Percentiles rank a stretch among this genome's conserved stretches.
Conservation (phyloP, 2,797 vertebrate genomes). For the Hydrophis major region DNA sequence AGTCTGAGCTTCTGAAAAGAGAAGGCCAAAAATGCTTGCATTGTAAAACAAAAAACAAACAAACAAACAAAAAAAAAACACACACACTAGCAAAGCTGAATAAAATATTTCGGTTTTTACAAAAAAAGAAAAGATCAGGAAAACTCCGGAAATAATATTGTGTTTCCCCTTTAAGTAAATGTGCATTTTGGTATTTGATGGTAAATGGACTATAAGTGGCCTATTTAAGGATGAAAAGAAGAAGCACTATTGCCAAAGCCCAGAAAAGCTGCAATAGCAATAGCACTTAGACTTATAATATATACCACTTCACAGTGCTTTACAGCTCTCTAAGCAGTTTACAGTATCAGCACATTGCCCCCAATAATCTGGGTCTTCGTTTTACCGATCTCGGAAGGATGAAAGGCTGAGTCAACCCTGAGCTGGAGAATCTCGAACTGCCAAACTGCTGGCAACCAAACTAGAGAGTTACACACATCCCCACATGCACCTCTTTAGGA, state of each 20-base stretch:
- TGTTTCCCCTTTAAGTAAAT: not conserved
- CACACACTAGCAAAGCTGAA: not conserved
- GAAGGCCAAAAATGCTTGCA: not conserved
- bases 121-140: not conserved
- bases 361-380: no score
- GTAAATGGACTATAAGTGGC: not conserved
- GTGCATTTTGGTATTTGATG: not conserved
- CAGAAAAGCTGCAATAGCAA: not conserved
- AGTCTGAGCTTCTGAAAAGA: not conserved
- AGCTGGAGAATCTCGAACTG: not conserved
- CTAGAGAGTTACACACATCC: not conserved
- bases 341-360: no score
- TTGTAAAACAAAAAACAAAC: no score
- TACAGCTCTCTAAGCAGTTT: no score
- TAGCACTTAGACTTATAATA: not conserved
- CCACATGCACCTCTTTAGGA: no score
- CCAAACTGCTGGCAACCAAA: no score
- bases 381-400: not conserved
- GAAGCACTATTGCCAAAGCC: not conserved
- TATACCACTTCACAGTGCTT: not conserved
- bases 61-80: not conserved
- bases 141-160: not conserved
- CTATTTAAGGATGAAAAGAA: not conserved
- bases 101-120: not conserved
- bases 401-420: not conserved